Percentiles rank a stretch among this genome's conserved stretches.
Evolutionary conservation across 2,797 vertebrate genomes (phyloP).

Genomic region (Trachurus trachurus): DNA sequence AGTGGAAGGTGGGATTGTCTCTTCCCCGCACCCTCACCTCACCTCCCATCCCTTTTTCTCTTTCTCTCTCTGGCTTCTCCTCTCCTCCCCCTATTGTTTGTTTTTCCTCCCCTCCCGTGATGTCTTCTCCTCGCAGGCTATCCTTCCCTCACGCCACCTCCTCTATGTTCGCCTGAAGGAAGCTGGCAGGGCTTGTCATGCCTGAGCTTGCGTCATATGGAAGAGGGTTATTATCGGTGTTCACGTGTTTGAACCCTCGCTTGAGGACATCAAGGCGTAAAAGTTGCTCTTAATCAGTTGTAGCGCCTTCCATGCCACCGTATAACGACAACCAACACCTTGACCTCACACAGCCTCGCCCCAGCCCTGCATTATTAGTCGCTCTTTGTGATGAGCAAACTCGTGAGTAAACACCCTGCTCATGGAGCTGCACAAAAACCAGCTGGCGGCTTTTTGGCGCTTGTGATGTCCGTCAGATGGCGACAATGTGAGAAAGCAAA

Average conservation of each 20-base stretch:
- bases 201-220: conserved; percentile 4
- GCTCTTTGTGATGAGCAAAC: neutral
- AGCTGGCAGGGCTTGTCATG: conserved; percentile 10
- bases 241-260: neutral
- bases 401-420: conserved; percentile 25
- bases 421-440: conserved; percentile 21
- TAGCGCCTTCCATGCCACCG: neutral
- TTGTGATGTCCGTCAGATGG: conserved; percentile 16
- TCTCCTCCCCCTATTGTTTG: conserved; percentile 40
- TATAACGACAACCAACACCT: neutral
- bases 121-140: conserved; percentile 13
- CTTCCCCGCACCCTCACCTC: neutral
- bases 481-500: conserved; percentile 7
- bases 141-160: conserved; percentile 32
- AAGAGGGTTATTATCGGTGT: conserved; percentile 18
- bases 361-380: neutral
- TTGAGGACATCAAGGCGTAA: neutral
- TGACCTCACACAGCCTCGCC: neutral
- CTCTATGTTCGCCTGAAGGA: conserved; percentile 34
- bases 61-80: neutral
- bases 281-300: neutral
- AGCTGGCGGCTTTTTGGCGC: conserved; percentile 39
- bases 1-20: conserved; percentile 45
- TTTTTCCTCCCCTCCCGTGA: conserved; percentile 21
- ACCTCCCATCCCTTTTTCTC: no score